Evolutionary conservation across 1,140 invertebrate genomes (phyloP).

Genomic region (Teleopsis dalmanni): DNA sequence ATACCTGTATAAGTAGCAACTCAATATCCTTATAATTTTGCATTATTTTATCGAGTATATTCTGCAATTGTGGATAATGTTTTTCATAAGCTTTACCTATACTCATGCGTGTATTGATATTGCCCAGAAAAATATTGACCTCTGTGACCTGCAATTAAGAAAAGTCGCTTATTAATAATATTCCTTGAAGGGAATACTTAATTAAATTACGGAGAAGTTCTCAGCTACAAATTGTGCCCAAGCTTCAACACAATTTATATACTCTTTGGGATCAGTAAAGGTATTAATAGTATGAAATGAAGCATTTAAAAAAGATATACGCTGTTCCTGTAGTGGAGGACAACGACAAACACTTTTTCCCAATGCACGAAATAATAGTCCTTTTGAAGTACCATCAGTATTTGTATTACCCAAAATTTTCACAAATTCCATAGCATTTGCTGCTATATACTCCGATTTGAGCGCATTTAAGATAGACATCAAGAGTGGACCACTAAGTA

Average conservation of each 20-base stretch:
- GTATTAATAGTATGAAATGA: constrained; percentile 74
- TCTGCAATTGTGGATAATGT: constrained; percentile 68
- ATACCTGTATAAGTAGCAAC: constrained; percentile 33
- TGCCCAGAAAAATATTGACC: constrained; percentile 75
- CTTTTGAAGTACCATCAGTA: constrained; percentile 55
- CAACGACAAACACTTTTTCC: constrained; percentile 62
- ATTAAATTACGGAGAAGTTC: constrained; percentile 78
- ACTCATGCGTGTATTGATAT: constrained; percentile 73
- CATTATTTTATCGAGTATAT: constrained; percentile 69
- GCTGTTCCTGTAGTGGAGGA: constrained; percentile 59
- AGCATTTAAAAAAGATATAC: constrained; percentile 58
- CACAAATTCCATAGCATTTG: constrained; percentile 63
- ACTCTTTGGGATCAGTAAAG: constrained; percentile 64
- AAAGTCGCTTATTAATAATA: too few species aligned
- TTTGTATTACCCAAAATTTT: constrained; percentile 61
- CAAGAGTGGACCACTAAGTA: constrained; percentile 70
- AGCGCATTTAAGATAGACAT: constrained; percentile 76
- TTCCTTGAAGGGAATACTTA: too few species aligned
- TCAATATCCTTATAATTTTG: constrained; percentile 57
- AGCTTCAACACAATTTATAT: constrained; percentile 74
- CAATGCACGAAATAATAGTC: constrained; percentile 56
- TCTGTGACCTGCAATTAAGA: constrained; percentile 60
- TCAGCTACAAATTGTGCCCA: constrained; percentile 85
- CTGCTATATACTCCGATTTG: constrained; percentile 69
- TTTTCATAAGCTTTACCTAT: constrained; percentile 65